These are phyloP conservation scores for Halcyon leucocephala DNA, from an alignment of 2,797 vertebrate genomes.

Conservation along the genomic window DNA sequence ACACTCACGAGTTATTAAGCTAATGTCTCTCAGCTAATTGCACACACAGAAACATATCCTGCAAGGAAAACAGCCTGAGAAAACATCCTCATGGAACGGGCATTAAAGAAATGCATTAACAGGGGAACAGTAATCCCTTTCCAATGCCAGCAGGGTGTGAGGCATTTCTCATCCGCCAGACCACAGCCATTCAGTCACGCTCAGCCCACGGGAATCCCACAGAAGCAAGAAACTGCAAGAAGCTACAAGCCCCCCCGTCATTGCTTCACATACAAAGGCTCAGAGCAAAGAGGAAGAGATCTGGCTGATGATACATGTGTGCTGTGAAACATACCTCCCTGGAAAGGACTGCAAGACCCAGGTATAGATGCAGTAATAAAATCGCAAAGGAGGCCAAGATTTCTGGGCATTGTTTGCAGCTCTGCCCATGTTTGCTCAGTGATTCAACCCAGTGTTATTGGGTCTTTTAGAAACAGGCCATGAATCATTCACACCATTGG, in stretches of 20 bases:
- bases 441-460: not conserved
- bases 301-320: rapidly evolving
- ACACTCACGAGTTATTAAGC: slow-evolving; percentile 47
- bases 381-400: not conserved
- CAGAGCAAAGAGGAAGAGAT: slow-evolving; percentile 31
- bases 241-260: not conserved
- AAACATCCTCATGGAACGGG: slow-evolving; percentile 13
- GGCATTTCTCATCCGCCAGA: slow-evolving; percentile 46
- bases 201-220: slow-evolving; percentile 51
- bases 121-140: slow-evolving; percentile 27
- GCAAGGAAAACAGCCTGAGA: slow-evolving; percentile 50
- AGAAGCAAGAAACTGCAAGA: slow-evolving; percentile 60
- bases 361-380: slow-evolving; percentile 1
- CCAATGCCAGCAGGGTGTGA: slow-evolving; percentile 29
- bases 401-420: slow-evolving; percentile 23
- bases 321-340: slow-evolving; percentile 33
- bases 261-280: not conserved
- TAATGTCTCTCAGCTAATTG: slow-evolving; percentile 59
- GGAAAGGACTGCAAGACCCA: not conserved
- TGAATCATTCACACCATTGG: not conserved
- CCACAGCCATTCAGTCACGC: not conserved
- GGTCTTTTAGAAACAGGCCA: not conserved
- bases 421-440: not conserved
- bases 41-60: slow-evolving; percentile 4
- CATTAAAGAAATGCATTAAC: not conserved